Percentiles rank a stretch among this genome's conserved stretches.
Evolutionary conservation across 30 jellyfish, hydroid and myxozoan species (phyloP).

Genomic region (Sanderia malayensis): DNA sequence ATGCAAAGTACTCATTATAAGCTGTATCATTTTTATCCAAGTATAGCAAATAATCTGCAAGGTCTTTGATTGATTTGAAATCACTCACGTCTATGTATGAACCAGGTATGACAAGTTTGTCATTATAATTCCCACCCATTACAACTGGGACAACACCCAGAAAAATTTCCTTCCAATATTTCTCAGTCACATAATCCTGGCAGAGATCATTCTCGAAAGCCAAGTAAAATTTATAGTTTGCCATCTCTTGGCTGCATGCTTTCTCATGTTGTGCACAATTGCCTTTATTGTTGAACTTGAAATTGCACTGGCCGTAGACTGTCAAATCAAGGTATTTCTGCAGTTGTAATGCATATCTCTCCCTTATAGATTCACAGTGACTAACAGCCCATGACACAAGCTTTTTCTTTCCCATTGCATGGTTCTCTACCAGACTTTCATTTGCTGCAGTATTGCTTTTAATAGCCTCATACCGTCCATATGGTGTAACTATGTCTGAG

Average conservation of each 20-base stretch:
- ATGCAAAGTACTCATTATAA: constrained; percentile 73
- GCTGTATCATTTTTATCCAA: constrained; percentile 72
- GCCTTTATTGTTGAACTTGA: constrained; percentile 47
- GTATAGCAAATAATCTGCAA: constrained; percentile 69
- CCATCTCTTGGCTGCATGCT: constrained; percentile 52
- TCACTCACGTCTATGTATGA: constrained; percentile 78
- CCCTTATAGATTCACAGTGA: constrained; percentile 78
- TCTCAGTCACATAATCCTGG: constrained; percentile 94
- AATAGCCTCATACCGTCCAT: not conserved
- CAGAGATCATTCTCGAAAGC: constrained; percentile 92
- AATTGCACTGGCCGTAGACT: constrained; percentile 85
- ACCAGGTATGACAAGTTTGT: constrained; percentile 70
- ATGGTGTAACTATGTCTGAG: constrained; percentile 35
- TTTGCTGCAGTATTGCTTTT: not conserved
- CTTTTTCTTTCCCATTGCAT: constrained; percentile 69
- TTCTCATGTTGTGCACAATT: constrained; percentile 44
- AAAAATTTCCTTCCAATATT: constrained; percentile 65
- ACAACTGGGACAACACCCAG: constrained; percentile 80
- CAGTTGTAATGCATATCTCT: constrained; percentile 75
- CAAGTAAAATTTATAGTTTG: constrained; percentile 69
- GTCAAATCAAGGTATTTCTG: constrained; percentile 75
- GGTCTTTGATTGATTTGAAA: constrained; percentile 68
- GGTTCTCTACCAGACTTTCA: constrained; percentile 37
- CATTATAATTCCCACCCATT: constrained; percentile 84
- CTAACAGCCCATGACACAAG: constrained; percentile 86